Evolutionary conservation across 2,113 vertebrate species (phyloP), one percentile per base, ranked within the genome.

Genomic region (Chamaetylas fuelleborni): DNA sequence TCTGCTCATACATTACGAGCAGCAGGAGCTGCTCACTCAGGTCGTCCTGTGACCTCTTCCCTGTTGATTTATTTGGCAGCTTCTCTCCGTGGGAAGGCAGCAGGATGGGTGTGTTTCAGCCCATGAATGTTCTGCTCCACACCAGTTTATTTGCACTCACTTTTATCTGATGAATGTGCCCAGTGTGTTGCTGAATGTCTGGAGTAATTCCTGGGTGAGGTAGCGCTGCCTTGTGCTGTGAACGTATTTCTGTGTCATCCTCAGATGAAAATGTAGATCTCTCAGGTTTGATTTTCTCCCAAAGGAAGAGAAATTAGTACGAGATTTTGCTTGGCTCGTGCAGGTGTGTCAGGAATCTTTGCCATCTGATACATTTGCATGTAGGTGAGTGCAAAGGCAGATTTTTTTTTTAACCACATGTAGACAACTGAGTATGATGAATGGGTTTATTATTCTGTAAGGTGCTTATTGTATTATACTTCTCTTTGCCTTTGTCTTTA

Each of bases 401-500:
- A 6, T 19, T 40, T 26, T 76, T 76, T 38, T 64, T 88, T 61
- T 45, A 87, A 67, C 79, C 1, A 0, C 64, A 31, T 28, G 51
- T 62, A 93, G 76, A 65, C 93, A 76, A 34, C 65, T 74, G 80
- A 51, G 64, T 31, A 11, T 94, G 93, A 95, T 88, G 88, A 92
- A 96, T 93, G 93, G 58, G 76, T 88, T 96, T 94, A 71, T 96
- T 93, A 92, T 93, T 93, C 88, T 79, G 56, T 67, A 92, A 95
- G 72, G 64, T 92, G 69, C 85, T 95, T 95, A 88, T 94, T 95
- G 72, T 36, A 42, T 96, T 86, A 65, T 66, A 40, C 73, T 95
- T 36, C 33, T 70, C 79, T 88, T 77, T 90, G 85, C 70, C 70
- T 76, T 88, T 93, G 60, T 96, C 86, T 95, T 90, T 74, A 61